Evolutionary conservation across 2,113 vertebrate species (phyloP), one percentile per base, ranked within the genome.

Genomic region (Antechinus flavipes): DNA sequence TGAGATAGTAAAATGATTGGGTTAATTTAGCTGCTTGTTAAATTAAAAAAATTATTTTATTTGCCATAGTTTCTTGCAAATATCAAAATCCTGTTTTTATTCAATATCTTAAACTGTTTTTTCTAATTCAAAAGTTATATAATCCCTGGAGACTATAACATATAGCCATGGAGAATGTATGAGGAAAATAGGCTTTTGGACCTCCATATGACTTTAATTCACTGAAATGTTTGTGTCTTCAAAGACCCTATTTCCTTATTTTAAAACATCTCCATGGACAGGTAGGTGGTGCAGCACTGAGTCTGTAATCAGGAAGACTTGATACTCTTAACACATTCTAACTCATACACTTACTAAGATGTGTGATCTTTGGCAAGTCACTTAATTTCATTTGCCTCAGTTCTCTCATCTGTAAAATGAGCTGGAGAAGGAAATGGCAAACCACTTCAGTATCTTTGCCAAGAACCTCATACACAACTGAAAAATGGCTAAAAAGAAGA

Each of bases 221-320:
- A 8, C n/a, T 8, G 68, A 84, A 47, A n/a, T 2, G 23, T 49
- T 94, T 52, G 50, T 24, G 10, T 2, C 42, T 42, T 54, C 54
- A 92, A 0, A 61, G 11, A 25, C 54, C 93, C 24, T 23, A n/a
- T 93, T 91, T 94, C 55, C 30, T 95, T 24, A 47, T 90, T 94
- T 95, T 90, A 55, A 97, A 95, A 91, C 19, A 56, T 89, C 9
- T 61, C 54, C 42, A 52, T 56, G 54, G 0, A 1, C 35, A 93
- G 12, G 2, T 27, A 61, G 61, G 30, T 68, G 14, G 11, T 35
- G 30, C 61, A 35, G 12, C 30, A 35, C 30, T 61, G 27, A 0
- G 58, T 10, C 58, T 35, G 61, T 3, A 68, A 12, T 68, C 30
- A 35, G 61, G 61, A 68, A 68, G 30, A 68, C 12, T 12, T 68